These are phyloP conservation scores for Habroteleia sp. DNA, from an alignment of 2,888 invertebrate species.

Conservation along the genomic window DNA sequence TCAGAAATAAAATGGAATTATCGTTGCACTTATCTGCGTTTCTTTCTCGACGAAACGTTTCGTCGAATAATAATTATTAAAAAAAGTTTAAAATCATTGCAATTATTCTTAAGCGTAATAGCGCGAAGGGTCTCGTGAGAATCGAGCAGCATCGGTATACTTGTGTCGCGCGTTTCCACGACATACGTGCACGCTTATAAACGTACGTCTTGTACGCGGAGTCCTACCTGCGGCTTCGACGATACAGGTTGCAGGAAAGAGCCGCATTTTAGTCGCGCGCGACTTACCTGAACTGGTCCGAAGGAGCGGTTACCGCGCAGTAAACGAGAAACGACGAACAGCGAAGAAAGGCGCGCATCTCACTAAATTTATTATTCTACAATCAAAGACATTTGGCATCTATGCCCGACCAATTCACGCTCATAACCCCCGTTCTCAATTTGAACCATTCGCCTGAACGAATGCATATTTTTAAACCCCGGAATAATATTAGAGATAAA, in stretches of 20 bases:
- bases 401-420: slow-evolving; percentile 9
- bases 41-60: too few species aligned
- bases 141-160: neutral
- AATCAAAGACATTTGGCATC: slow-evolving; percentile 36
- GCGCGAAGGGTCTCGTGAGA: slow-evolving; percentile 8
- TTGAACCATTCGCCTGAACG: too few species aligned
- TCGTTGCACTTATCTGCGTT: too few species aligned
- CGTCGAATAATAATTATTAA: slow-evolving; percentile 8
- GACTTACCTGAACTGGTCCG: slow-evolving; percentile 47
- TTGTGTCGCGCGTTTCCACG: slow-evolving; percentile 6
- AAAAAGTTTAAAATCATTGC: slow-evolving; percentile 16
- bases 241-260: slow-evolving; percentile 40
- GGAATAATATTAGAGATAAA: too few species aligned
- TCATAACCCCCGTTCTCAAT: too few species aligned
- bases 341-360: slow-evolving; percentile 28
- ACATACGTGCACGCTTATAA: neutral
- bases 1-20: too few species aligned
- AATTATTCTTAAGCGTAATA: neutral
- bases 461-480: too few species aligned
- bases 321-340: slow-evolving; percentile 2
- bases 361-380: slow-evolving; percentile 34
- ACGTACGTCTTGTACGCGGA: neutral
- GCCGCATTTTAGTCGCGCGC: slow-evolving; percentile 38
- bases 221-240: slow-evolving; percentile 32
- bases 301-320: slow-evolving; percentile 13